phyloP scores from a whole-genome alignment of 2,113 vertebrate genomes.

The Bufo gargarizans region DNA sequence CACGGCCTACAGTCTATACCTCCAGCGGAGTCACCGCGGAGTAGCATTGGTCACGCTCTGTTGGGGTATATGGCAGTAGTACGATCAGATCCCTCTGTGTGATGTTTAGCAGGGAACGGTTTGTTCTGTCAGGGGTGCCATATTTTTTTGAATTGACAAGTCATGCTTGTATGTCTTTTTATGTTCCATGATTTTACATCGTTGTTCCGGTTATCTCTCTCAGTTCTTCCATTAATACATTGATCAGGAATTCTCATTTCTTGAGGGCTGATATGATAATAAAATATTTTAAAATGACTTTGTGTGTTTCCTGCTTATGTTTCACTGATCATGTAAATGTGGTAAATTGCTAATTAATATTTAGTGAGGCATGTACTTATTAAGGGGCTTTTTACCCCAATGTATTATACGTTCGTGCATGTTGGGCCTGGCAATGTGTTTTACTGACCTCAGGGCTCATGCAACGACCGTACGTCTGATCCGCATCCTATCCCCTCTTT shows the following conservation, averaged over 20 bases:
- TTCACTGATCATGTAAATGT: background rate
- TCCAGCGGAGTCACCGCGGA: background rate
- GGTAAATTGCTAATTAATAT: no score
- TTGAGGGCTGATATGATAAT: conserved; percentile 27
- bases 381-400: no score
- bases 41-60: background rate
- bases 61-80: background rate
- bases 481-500: no score
- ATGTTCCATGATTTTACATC: background rate
- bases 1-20: background rate
- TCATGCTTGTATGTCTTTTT: background rate
- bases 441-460: no score
- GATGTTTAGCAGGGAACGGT: background rate
- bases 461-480: no score
- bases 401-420: no score
- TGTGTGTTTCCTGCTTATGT: background rate
- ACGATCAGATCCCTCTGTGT: background rate
- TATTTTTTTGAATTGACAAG: background rate
- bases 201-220: background rate
- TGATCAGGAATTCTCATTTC: background rate
- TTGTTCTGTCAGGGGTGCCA: background rate
- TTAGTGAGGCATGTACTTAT: no score
- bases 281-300: background rate
- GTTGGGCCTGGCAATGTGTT: no score
- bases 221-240: background rate